These are phyloP conservation scores for Andrena hattorfiana DNA, from an alignment of 2,888 invertebrate species.

Conservation along the genomic window DNA sequence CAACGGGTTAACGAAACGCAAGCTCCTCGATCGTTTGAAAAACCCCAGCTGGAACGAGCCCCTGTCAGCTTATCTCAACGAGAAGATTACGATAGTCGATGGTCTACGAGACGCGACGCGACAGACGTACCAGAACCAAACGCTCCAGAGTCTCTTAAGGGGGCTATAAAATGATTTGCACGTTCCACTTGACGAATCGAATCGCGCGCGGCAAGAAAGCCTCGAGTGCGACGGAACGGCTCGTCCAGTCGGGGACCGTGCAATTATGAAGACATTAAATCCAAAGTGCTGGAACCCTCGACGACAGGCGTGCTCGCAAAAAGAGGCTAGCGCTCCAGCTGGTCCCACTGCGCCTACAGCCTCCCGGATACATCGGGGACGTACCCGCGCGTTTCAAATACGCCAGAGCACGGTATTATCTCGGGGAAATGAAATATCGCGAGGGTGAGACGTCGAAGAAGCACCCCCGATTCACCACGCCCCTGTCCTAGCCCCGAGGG, in stretches of 20 bases:
- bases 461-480: background rate
- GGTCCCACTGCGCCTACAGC: slow-evolving; percentile 20
- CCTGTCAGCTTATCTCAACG: background rate
- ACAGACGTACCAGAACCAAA: background rate
- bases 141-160: slow-evolving; percentile 6
- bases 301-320: slow-evolving; percentile 39
- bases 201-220: slow-evolving; percentile 37
- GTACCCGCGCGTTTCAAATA: background rate
- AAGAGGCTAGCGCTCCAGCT: slow-evolving; percentile 5
- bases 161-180: slow-evolving; percentile 33
- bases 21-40: background rate
- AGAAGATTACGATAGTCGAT: background rate
- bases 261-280: slow-evolving; percentile 77
- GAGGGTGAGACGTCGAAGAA: background rate
- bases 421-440: slow-evolving; percentile 15
- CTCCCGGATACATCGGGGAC: slow-evolving; percentile 11
- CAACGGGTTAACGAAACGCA: background rate
- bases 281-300: slow-evolving; percentile 55
- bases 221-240: slow-evolving; percentile 21
- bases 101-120: background rate
- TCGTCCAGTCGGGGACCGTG: slow-evolving; percentile 31
- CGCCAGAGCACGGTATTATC: background rate
- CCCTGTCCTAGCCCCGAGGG: background rate
- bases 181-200: slow-evolving; percentile 4
- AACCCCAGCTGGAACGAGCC: background rate